Evolutionary conservation across 2,113 vertebrate species (phyloP), one percentile per base, ranked within the genome.

Genomic region (Bombycilla garrulus): DNA sequence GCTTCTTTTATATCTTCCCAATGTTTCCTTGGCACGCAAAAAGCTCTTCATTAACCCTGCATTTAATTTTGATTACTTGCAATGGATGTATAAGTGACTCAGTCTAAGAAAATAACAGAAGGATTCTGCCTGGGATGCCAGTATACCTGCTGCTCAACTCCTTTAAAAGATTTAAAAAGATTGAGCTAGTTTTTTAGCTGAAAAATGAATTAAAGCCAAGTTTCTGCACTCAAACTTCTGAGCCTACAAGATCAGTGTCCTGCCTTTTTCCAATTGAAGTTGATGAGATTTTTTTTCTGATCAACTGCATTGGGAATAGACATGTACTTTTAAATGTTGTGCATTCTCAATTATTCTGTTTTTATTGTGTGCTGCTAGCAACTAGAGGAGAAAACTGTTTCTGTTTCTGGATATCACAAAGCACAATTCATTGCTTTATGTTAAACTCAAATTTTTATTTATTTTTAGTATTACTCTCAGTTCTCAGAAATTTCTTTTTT

Each of bases 31-130:
- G 97, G 98, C 98, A 98, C 96, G 97, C 96, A 69, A 95, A 93
- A 97, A 97, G 95, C 95, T 97, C 97, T 95, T 90, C 50, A 98
- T 98, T 98, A 98, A 98, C 96, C 90, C 97, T 92, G 91, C 96
- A 93, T 97, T 97, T 97, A 94, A 94, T 84, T 93, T 95, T 96
- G 96, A 97, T 98, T 97, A 97, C 98, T 97, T 97, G 98, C 98
- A 98, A 98, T 98, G 98, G 98, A 98, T 97, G 89, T 93, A 28
- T 84, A 96, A 95, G 82, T 95, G 94, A 94, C 96, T 97, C 67
- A 93, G 83, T 90, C 79, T 95, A 81, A 93, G 95, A 92, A 93
- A 95, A 96, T 83, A 94, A 96, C 95, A 95, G 96, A 95, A 96
- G 94, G 95, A 93, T 96, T 94, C 94, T 95, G 96, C 94, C 92